Conservation (phyloP, 30 jellyfish, hydroid and myxozoan species). For the Hydra vulgaris region DNA sequence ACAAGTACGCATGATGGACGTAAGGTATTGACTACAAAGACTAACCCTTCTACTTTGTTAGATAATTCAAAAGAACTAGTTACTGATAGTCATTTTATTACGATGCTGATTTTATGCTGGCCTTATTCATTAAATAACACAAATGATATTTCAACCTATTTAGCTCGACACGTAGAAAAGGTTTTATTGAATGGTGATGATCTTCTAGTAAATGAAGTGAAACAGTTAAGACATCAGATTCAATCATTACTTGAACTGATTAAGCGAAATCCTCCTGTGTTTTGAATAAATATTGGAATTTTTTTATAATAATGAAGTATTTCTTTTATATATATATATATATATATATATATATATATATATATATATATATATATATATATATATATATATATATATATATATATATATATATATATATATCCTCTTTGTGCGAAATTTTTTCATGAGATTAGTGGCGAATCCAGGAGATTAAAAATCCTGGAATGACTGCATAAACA, state of each 20-base stretch:
- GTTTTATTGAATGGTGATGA: not conserved
- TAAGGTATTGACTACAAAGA: not conserved
- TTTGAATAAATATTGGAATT: too few relatives aligned
- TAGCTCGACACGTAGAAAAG: not conserved
- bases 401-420: too few relatives aligned
- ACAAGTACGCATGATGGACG: not conserved
- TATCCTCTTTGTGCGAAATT: too few relatives aligned
- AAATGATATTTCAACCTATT: not conserved
- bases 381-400: too few relatives aligned
- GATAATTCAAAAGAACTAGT: not conserved
- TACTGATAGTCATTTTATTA: conserved; percentile 47
- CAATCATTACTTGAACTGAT: not conserved
- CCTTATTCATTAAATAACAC: conserved; percentile 26
- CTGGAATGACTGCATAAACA: too few relatives aligned
- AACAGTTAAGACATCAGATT: conserved; percentile 15
- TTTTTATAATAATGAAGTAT: too few relatives aligned
- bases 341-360: too few relatives aligned
- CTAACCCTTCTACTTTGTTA: too few relatives aligned
- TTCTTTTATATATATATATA: too few relatives aligned
- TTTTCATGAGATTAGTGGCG: too few relatives aligned
- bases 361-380: too few relatives aligned
- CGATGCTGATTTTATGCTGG: conserved; percentile 54
- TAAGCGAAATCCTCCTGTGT: not conserved
- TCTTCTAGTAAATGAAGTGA: conserved; percentile 12
- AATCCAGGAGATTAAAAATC: too few relatives aligned